These are phyloP conservation scores for Dasypus novemcinctus DNA, from an alignment of 2,113 vertebrate species.

Conservation along the genomic window DNA sequence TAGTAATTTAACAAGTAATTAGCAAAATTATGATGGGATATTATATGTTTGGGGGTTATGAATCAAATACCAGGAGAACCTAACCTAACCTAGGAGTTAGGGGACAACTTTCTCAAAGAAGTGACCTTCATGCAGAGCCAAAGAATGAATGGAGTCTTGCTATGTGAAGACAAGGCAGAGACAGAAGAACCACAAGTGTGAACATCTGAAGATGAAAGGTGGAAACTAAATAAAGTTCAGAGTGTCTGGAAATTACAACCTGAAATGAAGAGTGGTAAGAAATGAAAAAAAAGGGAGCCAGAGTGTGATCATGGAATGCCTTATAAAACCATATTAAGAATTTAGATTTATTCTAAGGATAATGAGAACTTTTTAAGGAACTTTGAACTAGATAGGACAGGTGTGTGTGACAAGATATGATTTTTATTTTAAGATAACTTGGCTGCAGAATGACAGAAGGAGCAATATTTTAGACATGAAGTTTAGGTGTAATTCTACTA, in stretches of 20 bases:
- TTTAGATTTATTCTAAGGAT: neutral
- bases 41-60: neutral
- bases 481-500: neutral
- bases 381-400: neutral
- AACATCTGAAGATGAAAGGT: neutral
- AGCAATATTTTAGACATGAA: neutral
- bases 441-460: neutral
- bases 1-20: neutral
- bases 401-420: neutral
- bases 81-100: neutral
- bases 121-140: neutral
- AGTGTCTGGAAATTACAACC: neutral
- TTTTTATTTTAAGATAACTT: conserved; percentile 23
- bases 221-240: neutral
- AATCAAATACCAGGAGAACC: neutral
- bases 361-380: neutral
- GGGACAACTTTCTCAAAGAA: neutral
- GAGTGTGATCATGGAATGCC: neutral
- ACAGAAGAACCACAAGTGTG: neutral
- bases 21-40: neutral
- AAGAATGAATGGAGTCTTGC: neutral
- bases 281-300: neutral
- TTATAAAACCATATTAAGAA: neutral
- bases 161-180: neutral
- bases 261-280: neutral